phyloP scores from a whole-genome alignment of 2,797 vertebrate genomes.

The Champsocephalus gunnari region DNA sequence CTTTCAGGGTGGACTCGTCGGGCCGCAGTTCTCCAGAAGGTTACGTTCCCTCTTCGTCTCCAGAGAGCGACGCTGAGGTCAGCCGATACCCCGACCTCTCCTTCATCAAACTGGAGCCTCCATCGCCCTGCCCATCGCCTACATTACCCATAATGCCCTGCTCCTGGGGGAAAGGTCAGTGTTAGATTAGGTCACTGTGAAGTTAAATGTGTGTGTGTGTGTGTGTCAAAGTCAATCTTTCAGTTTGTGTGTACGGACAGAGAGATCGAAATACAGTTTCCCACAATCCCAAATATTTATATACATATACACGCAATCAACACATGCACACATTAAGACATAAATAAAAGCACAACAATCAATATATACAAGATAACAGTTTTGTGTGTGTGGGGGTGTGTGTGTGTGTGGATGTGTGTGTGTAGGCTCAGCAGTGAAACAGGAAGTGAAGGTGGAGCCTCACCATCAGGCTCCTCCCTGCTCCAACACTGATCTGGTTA shows the following conservation, averaged over 20 bases:
- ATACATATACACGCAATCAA: too few species aligned
- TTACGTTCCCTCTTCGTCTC: slow-evolving; percentile 95
- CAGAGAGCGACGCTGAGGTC: slow-evolving; percentile 93
- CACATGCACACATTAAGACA: too few species aligned
- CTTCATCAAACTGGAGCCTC: slow-evolving; percentile 91
- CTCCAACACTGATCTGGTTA: slow-evolving; percentile 91
- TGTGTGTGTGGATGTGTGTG: neutral
- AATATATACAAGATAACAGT: too few species aligned
- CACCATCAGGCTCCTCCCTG: slow-evolving; percentile 86
- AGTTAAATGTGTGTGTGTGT: too few species aligned
- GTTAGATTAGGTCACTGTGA: too few species aligned
- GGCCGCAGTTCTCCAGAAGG: slow-evolving; percentile 89
- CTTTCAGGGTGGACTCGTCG: slow-evolving; percentile 86
- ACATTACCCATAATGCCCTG: slow-evolving; percentile 92
- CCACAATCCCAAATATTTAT: too few species aligned
- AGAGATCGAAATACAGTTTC: too few species aligned
- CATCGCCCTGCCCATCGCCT: slow-evolving; percentile 91
- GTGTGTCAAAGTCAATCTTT: too few species aligned
- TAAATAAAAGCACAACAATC: too few species aligned
- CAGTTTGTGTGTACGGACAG: too few species aligned
- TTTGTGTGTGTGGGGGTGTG: too few species aligned
- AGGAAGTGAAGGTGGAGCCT: slow-evolving; percentile 92
- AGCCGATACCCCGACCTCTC: slow-evolving; percentile 94
- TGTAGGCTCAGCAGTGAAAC: slow-evolving; percentile 89
- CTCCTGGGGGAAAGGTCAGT: slow-evolving; percentile 87